Percentiles rank a stretch among this genome's conserved stretches.
Conservation (phyloP, 2,888 invertebrate genomes). For the Acholoe squamosa region DNA sequence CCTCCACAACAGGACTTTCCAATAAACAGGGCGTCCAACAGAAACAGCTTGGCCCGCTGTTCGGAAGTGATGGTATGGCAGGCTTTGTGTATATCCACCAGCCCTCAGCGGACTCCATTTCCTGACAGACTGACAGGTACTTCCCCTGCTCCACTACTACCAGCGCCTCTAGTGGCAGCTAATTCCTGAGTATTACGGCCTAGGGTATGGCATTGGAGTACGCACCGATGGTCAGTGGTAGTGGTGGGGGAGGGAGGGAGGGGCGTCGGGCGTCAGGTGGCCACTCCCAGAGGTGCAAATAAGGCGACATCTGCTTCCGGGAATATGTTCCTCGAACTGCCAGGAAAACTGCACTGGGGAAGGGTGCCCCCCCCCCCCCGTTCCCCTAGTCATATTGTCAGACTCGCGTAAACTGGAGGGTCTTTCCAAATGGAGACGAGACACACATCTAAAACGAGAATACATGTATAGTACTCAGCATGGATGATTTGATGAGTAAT, state of each 20-base stretch:
- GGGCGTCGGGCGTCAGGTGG: conserved; percentile 24
- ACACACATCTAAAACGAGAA: too few relatives aligned
- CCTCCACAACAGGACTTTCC: too few relatives aligned
- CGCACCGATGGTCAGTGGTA: neutral
- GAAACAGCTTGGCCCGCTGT: neutral
- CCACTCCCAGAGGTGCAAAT: neutral
- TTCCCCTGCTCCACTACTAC: neutral
- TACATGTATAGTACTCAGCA: too few relatives aligned
- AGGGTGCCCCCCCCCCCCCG: too few relatives aligned
- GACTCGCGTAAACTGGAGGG: too few relatives aligned
- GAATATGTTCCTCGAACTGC: conserved; percentile 26
- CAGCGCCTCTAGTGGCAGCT: neutral
- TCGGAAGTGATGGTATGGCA: neutral
- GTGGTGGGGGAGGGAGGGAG: too few relatives aligned
- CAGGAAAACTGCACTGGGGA: neutral
- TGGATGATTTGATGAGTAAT: too few relatives aligned
- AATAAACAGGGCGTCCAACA: too few relatives aligned
- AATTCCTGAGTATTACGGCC: neutral
- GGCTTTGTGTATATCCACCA: neutral
- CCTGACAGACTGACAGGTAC: conserved; percentile 16
- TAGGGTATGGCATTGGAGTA: neutral
- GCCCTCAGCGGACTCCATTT: neutral
- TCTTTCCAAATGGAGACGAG: too few relatives aligned
- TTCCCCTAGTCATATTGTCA: too few relatives aligned
- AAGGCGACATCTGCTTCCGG: conserved; percentile 31